phyloP scores from a whole-genome alignment of 2,888 invertebrate genomes.

The Philonicus albiceps region DNA sequence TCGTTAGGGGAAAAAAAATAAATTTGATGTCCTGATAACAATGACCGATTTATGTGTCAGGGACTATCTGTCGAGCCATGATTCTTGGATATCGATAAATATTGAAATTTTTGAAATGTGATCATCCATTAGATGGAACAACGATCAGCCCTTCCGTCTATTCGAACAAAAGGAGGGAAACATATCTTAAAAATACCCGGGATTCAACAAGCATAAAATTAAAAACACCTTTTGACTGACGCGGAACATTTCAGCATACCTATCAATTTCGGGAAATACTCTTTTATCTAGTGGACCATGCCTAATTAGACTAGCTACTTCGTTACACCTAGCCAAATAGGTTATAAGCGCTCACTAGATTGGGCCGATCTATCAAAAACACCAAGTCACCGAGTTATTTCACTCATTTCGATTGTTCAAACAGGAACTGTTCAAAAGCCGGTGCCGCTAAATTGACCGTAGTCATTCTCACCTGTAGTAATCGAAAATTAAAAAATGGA shows the following conservation, averaged over 20 bases:
- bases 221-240: constrained; percentile 25
- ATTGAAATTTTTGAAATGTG: not conserved
- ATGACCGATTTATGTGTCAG: not conserved
- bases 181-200: not conserved
- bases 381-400: constrained; percentile 28
- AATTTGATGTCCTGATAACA: constrained; percentile 17
- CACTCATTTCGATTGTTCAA: constrained; percentile 9
- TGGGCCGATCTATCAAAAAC: not conserved
- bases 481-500: not conserved
- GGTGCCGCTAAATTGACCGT: not conserved
- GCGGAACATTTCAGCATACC: not conserved
- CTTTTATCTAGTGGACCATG: constrained; percentile 25
- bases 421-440: constrained; percentile 16
- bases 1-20: not conserved
- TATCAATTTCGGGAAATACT: constrained; percentile 4
- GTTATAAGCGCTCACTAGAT: constrained; percentile 16
- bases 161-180: not conserved
- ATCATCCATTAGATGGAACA: not conserved
- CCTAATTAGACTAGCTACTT: constrained; percentile 46
- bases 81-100: not conserved
- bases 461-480: constrained; percentile 26
- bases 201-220: constrained; percentile 11
- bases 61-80: not conserved
- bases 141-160: not conserved
- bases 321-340: constrained; percentile 44